These are phyloP conservation scores for Ctenopoma kingsleyae DNA, from an alignment of 2,797 vertebrate species.

Conservation along the genomic window DNA sequence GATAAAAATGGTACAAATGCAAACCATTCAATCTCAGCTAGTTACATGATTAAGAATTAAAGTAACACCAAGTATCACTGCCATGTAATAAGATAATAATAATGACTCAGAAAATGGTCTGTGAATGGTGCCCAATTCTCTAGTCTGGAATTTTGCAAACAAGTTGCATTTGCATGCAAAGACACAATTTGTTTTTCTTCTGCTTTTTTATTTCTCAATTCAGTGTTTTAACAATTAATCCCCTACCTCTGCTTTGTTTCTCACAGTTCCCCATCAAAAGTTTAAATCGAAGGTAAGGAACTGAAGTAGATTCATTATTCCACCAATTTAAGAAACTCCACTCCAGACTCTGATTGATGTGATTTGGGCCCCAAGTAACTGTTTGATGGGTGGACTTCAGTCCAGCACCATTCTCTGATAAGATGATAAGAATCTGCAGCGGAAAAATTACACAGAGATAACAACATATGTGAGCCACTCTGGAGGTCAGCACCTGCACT, in stretches of 20 bases:
- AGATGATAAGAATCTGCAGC: conserved; percentile 82
- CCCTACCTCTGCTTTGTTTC: conserved; percentile 32
- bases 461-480: conserved; percentile 81
- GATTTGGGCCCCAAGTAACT: conserved; percentile 62
- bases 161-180: not conserved
- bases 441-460: conserved; percentile 83
- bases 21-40: not conserved
- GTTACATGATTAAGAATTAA: not conserved
- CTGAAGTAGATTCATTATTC: conserved; percentile 57
- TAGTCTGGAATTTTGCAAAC: conserved; percentile 2
- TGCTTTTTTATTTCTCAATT: not conserved
- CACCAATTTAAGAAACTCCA: conserved; percentile 51
- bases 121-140: not conserved
- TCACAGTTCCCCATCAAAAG: conserved; percentile 55
- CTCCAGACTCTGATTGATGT: conserved; percentile 73
- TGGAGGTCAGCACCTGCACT: conserved; percentile 85
- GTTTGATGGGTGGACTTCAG: conserved; percentile 67
- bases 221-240: conserved; percentile 1
- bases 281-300: conserved; percentile 60
- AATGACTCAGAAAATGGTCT: not conserved
- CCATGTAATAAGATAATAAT: not conserved
- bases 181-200: not conserved
- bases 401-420: conserved; percentile 74
- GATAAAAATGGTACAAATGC: too few species aligned
- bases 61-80: not conserved